Evolutionary conservation across 2,888 invertebrate genomes (phyloP).

Genomic region (Galerucella pusilla): DNA sequence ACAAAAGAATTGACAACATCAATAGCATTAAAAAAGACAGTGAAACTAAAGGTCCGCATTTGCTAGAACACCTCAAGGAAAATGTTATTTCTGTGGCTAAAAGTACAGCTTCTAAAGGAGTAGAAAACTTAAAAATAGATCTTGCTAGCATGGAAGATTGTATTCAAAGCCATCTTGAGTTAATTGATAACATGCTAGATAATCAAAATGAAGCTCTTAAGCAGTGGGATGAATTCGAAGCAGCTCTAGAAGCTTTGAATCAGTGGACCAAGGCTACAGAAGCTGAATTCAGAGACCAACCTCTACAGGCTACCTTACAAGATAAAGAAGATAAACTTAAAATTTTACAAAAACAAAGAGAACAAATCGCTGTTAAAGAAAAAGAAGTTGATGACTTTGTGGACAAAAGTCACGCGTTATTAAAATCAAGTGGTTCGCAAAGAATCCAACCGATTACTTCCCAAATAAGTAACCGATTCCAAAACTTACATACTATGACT

Average conservation of each 20-base stretch:
- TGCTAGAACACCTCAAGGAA: conserved; percentile 76
- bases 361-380: conserved; percentile 83
- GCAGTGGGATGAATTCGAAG: conserved; percentile 91
- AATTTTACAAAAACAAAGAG: conserved; percentile 78
- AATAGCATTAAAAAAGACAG: conserved; percentile 72
- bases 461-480: conserved; percentile 82
- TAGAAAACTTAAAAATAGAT: conserved; percentile 78
- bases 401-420: conserved; percentile 87
- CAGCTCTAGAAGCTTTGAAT: conserved; percentile 80
- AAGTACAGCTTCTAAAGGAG: conserved; percentile 85
- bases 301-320: conserved; percentile 80
- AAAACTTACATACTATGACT: conserved; percentile 80
- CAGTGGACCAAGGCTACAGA: conserved; percentile 90
- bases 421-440: conserved; percentile 86
- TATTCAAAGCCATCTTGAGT: conserved; percentile 74
- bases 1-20: conserved; percentile 76
- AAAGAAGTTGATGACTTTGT: conserved; percentile 88
- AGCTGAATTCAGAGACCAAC: conserved; percentile 86
- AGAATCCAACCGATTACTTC: conserved; percentile 87
- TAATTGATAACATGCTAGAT: conserved; percentile 66
- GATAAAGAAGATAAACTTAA: conserved; percentile 84
- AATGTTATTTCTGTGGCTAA: conserved; percentile 76
- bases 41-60: conserved; percentile 73
- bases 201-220: conserved; percentile 80
- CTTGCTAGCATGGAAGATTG: conserved; percentile 76